Base-by-base conservation (phyloP, 2,113 vertebrate species). In the Trematomus loennbergii region DNA sequence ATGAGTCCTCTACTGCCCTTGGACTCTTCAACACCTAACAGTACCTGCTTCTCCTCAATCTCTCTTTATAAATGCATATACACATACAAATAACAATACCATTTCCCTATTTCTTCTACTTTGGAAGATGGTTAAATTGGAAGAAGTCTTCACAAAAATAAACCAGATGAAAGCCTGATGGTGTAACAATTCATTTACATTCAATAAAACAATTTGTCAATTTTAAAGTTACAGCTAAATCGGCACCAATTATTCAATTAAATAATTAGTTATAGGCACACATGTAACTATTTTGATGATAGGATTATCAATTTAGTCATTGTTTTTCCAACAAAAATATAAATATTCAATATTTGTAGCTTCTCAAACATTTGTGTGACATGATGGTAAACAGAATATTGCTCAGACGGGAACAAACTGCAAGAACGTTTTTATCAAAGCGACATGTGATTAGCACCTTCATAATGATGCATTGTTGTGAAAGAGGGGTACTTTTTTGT, bases 1-100 rank as follows among this genome's bases (percentile, higher is more conserved):
- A 86, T 55, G 61, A 87, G 68, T 70, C 52, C 60, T 71, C 57
- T 73, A 33, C 70, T 78, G 57, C 22, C 36, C 50, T 25, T 73
- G 45, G 54, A 75, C 52, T 0, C 72, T 50, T 60, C 53, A 50
- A 54, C 67, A 17, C 57, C 25, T 20, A 58, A 63, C 65, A 68
- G 71, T 12, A 29, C 33, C n/a, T 25, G 5, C 20, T 36, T 63
- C 33, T 46, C 12, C 66, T 78, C 54, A 15, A 36, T 25, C 65
- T 49, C 54, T n/a, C 18, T 2, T 25, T 13, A 25, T 11, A 55
- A 4, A 55, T 20, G 12, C 53, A 55, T 3, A 20, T 10, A 11
- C 53, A 57, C 10, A 58, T 4, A 57, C 58, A 36, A 16, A 29
- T 29, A 29, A 29, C 29, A 29, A 29, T 29, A 29, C 29, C 3